phyloP scores from a whole-genome alignment of 2,113 vertebrate genomes.

The Piaya cayana region DNA sequence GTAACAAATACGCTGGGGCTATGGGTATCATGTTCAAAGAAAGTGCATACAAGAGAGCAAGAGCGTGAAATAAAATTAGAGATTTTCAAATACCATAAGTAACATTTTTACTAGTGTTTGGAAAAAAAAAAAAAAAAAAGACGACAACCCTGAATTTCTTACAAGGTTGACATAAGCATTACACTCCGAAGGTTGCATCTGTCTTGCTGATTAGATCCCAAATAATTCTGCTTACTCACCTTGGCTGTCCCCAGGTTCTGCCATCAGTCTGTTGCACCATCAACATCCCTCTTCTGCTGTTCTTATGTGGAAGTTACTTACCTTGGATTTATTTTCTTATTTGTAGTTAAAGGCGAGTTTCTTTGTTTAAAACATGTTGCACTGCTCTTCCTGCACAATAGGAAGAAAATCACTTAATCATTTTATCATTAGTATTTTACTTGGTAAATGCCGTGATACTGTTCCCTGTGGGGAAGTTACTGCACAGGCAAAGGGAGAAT shows the following conservation, averaged over 20 bases:
- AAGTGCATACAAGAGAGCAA: conserved; percentile 23
- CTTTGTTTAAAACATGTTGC: not conserved
- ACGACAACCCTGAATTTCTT: not conserved
- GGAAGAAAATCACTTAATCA: not conserved
- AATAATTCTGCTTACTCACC: not conserved
- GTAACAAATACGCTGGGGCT: conserved; percentile 12
- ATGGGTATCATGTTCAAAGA: conserved; percentile 53
- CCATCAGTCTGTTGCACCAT: not conserved
- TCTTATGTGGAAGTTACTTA: not conserved
- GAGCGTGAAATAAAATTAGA: conserved; percentile 44
- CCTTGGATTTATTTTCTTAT: not conserved
- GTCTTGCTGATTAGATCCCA: not conserved
- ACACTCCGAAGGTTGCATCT: not conserved
- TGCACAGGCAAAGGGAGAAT: not conserved
- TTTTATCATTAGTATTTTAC: conserved; percentile 30
- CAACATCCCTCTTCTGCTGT: not conserved
- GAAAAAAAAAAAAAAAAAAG: not conserved
- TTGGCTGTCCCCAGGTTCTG: not conserved
- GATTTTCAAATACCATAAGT: not conserved
- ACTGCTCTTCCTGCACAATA: not conserved
- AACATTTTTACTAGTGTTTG: not conserved
- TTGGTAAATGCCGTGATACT: not conserved
- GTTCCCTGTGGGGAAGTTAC: not conserved
- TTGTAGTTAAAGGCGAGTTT: not conserved
- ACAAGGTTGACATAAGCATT: not conserved